Evolutionary conservation across 2,797 vertebrate species (phyloP).

Genomic region (Myotis pilosus): DNA sequence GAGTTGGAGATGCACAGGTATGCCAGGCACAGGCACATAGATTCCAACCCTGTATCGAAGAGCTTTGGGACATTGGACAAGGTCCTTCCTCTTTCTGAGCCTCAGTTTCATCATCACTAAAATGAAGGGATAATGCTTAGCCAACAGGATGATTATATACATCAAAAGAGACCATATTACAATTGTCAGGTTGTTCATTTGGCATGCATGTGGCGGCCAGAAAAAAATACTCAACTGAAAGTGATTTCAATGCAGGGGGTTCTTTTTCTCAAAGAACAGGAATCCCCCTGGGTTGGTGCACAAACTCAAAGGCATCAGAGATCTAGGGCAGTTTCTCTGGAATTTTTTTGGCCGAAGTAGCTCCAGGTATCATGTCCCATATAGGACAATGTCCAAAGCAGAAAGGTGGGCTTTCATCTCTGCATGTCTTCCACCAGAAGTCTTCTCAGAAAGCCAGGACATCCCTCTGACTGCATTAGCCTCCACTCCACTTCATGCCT

Average conservation of each 20-base stretch:
- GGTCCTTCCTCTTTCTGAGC: not conserved
- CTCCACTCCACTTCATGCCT: not conserved
- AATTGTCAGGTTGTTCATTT: not conserved
- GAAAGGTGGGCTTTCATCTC: not conserved
- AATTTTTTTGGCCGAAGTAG: not conserved
- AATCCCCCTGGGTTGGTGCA: not conserved
- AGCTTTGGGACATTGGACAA: not conserved
- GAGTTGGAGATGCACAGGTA: rapidly evolving
- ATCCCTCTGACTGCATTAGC: not conserved
- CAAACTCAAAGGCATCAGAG: not conserved
- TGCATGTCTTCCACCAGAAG: not conserved
- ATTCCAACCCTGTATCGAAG: not conserved
- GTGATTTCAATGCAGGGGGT: not conserved
- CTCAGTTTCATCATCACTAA: not conserved
- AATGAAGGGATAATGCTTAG: not conserved
- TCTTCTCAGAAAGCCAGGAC: not conserved
- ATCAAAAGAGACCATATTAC: not conserved
- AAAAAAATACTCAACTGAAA: conserved; percentile 4
- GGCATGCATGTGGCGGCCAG: not conserved
- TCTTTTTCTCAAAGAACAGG: not conserved
- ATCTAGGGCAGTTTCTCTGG: not conserved
- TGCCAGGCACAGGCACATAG: not conserved
- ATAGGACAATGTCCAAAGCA: not conserved
- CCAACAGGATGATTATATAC: not conserved
- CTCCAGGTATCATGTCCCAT: not conserved